Evolutionary conservation across 2,888 invertebrate species (phyloP), one percentile per base, ranked within the genome.

Genomic region (Plagodis pulveraria): DNA sequence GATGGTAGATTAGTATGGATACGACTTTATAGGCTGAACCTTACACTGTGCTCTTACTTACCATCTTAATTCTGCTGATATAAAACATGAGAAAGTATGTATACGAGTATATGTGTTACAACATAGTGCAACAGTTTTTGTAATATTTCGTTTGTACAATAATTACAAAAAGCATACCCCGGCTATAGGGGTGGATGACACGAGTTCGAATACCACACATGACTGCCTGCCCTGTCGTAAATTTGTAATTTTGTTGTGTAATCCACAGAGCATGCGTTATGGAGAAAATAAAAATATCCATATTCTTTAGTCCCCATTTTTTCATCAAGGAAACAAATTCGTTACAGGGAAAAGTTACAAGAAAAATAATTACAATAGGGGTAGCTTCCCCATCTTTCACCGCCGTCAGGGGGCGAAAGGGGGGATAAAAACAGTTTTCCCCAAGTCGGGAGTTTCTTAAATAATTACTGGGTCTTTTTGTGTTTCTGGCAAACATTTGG

Each of bases 341-440:
- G 62, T 66, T 77, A 72, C 76, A 73, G 76, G 74, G 51, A 56
- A 81, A 88, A 89, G 84, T 89, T 90, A 77, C 71, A 76, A 80
- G 84, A 85, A 87, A 90, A 91, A 91, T 91, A 91, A 91, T 91
- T 91, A 91, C 83, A 85, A 81, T 77, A 70, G 81, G 78, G 77
- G 75, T 71, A 60, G 69, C 61, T 66, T 66, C 74, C 76, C 78
- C 76, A 76, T 76, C 79, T 84, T 83, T 84, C 82, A 76, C 65
- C 84, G 38, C 44, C 56, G 56, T 51, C 52, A 51, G 67, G 50
- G 63, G 59, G 65, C 45, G 54, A 61, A 43, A 56, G 65, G 59
- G 54, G 62, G 45, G 55, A 65, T 57, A 55, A 61, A 51, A 65
- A 66, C 67, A 55, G 64, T 65, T 70, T 69, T 71, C 81, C 83